phyloP scores from a whole-genome alignment of 2,797 vertebrate genomes.

The Lepidocolaptes lacrymiger region DNA sequence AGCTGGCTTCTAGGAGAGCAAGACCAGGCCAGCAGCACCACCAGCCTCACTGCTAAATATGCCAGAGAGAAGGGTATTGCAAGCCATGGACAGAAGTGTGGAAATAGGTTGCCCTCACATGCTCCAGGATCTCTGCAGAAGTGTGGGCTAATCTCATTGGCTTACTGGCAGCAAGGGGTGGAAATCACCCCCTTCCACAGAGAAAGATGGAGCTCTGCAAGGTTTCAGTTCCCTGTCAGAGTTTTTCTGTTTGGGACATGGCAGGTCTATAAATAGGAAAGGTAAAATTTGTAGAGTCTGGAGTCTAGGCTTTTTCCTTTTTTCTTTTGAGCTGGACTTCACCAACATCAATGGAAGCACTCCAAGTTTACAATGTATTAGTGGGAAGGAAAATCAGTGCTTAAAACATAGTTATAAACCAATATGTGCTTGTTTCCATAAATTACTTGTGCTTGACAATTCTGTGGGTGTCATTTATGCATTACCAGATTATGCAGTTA shows the following conservation, averaged over 20 bases:
- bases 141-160: neutral
- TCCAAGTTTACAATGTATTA: neutral
- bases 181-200: neutral
- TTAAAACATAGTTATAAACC: neutral
- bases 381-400: neutral
- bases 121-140: neutral
- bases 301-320: neutral
- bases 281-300: neutral
- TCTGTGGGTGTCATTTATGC: slow-evolving; percentile 36
- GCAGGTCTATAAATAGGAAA: neutral
- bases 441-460: neutral
- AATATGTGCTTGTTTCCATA: slow-evolving; percentile 34
- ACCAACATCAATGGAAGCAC: neutral
- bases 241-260: neutral
- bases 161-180: neutral
- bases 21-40: neutral
- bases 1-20: neutral
- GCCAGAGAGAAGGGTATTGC: neutral
- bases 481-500: slow-evolving; percentile 39
- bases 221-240: neutral
- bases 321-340: neutral
- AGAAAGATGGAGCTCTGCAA: neutral
- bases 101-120: neutral
- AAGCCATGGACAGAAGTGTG: neutral
- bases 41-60: neutral